Conservation (phyloP, 2,888 invertebrate genomes). For the Ditula angustiorana region DNA sequence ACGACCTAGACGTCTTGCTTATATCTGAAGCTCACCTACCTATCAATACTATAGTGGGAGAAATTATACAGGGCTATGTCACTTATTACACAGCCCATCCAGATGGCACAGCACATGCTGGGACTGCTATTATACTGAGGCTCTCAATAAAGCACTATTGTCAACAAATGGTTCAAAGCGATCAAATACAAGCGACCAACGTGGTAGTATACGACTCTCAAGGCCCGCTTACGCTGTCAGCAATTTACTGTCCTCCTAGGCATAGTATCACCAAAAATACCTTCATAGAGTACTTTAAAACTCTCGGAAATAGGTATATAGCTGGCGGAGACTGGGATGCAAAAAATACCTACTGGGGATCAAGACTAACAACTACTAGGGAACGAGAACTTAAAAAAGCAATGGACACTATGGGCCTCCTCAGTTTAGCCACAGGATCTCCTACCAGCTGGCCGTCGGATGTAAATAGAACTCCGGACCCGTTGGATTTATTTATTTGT, state of each 20-base stretch:
- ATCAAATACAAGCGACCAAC: conserved; percentile 33
- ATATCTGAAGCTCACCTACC: conserved; percentile 31
- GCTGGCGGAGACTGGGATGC: conserved; percentile 42
- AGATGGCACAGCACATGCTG: conserved; percentile 33
- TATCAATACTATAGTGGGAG: neutral
- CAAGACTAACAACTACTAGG: conserved; percentile 28
- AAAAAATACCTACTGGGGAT: conserved; percentile 36
- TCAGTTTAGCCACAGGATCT: conserved; percentile 1
- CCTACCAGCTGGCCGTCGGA: conserved; percentile 34
- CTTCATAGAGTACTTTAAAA: conserved; percentile 14
- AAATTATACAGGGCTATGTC: neutral
- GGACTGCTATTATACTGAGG: conserved; percentile 34
- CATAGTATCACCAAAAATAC: conserved; percentile 1
- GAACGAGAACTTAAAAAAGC: conserved; percentile 24
- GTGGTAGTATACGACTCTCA: conserved; percentile 9
- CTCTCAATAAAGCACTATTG: conserved; percentile 23
- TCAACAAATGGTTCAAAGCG: no score
- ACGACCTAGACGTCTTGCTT: conserved; percentile 28
- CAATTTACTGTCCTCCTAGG: conserved; percentile 37
- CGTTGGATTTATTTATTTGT: conserved; percentile 30
- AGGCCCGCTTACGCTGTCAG: conserved; percentile 15
- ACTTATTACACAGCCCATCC: conserved; percentile 29
- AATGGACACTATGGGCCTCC: conserved; percentile 1
- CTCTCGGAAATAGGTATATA: conserved; percentile 23
- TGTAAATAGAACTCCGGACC: conserved; percentile 14